phyloP scores from a whole-genome alignment of 1,140 invertebrate genomes.

The honey bee (Apis mellifera) region Amel_HAv3.1 CM009940.2:7190501-7191000 shows the following conservation, averaged over 20 bases:
- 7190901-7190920: too few relatives aligned
- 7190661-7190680: background rate
- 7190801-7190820: conserved; percentile 36
- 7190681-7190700: background rate
- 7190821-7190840: background rate
- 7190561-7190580: too few relatives aligned
- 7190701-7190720: conserved; percentile 7
- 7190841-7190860: background rate
- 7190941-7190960: conserved; percentile 45
- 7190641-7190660: background rate
- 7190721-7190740: conserved; percentile 21
- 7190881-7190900: background rate
- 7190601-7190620: too few relatives aligned
- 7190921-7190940: conserved; percentile 22
- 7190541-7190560: too few relatives aligned
- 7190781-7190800: background rate
- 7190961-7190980: conserved; percentile 17
- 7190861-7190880: background rate
- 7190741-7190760: conserved; percentile 38
- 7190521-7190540: too few relatives aligned
- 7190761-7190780: conserved; percentile 43
- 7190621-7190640: background rate
- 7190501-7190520: too few relatives aligned
- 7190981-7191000: conserved; percentile 1
- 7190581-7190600: too few relatives aligned